Evolutionary conservation across 2,797 vertebrate genomes (phyloP), one percentile per base, ranked within the genome.

Genomic region (Phrynocephalus forsythii): DNA sequence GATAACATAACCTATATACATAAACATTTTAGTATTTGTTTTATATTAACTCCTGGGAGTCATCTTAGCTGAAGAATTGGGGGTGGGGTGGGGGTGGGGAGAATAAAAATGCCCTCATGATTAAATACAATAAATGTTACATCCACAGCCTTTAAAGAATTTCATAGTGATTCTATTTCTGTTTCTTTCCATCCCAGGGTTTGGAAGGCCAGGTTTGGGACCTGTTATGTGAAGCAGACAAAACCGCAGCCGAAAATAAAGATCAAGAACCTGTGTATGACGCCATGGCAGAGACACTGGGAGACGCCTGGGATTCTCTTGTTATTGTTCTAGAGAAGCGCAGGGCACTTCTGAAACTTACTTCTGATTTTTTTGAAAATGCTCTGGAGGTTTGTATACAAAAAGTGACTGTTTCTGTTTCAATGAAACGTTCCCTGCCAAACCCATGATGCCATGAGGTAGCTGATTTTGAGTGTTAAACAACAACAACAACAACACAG

Each of bases 231-330:
- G 96, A 98, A 94, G 97, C 97, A 56, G 98, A 98, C 93, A 96
- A 95, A 85, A 95, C 95, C n/a, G 97, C 97, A 28, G 96, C 97
- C 33, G 95, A 97, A 79, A 96, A 97, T 90, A 90, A 96, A 90
- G 95, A 97, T 20, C 96, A 97, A 78, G 93, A 94, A 44, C 94
- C 93, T 80, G 95, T 98, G 84, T 98, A 97, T 2, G 96, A 97
- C 8, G 98, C 97, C 73, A 98, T 98, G 98, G 97, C 97, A 0
- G 80, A 95, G n/a, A 97, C 97, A 0, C 95, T 98, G 81, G 97
- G 96, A 0, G 96, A 97, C 67, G 97, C 97, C 0, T 98, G 98
- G 98, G 94, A 94, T 86, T 94, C 95, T 15, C 95, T 98, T 44
- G 93, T 97, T 13, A 33, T 94, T 38, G 95, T 97, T 90, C 94